Evolutionary conservation across 2,888 invertebrate species (phyloP).

Genomic region (Coremacera marginata): DNA sequence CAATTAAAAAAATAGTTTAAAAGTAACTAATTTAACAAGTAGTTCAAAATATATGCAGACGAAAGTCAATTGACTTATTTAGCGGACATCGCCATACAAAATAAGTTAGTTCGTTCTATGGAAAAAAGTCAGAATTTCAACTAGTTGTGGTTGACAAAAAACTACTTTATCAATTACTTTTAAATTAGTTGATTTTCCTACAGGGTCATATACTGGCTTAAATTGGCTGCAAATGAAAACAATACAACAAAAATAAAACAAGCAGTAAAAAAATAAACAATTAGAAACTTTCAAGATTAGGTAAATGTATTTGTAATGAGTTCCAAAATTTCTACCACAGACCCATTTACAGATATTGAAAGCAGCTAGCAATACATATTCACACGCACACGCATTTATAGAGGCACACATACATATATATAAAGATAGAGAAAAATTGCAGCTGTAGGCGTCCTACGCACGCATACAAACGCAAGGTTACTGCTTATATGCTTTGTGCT

Average conservation of each 20-base stretch:
- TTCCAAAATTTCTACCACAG: constrained; percentile 49
- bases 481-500: constrained; percentile 10
- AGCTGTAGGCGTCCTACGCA: constrained; percentile 30
- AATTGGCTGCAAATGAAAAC: neutral
- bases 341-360: constrained; percentile 39
- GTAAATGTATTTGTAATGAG: constrained; percentile 25
- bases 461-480: constrained; percentile 13
- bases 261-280: constrained; percentile 12
- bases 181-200: too few species aligned
- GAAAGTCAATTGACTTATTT: too few species aligned
- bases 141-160: too few species aligned
- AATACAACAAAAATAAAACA: neutral
- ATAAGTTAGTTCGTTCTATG: too few species aligned
- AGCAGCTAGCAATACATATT: constrained; percentile 30
- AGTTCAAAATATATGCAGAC: too few species aligned
- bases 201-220: neutral
- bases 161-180: too few species aligned
- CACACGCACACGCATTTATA: neutral
- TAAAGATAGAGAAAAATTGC: neutral
- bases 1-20: too few species aligned
- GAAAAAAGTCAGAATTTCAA: too few species aligned
- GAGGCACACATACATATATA: neutral
- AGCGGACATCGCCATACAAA: too few species aligned
- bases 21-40: too few species aligned
- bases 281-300: constrained; percentile 28